A percentile compares a stretch with the other conserved stretches of the same genome.
Conservation (phyloP, 2,888 invertebrate species). For the Tridacna gigas region DNA sequence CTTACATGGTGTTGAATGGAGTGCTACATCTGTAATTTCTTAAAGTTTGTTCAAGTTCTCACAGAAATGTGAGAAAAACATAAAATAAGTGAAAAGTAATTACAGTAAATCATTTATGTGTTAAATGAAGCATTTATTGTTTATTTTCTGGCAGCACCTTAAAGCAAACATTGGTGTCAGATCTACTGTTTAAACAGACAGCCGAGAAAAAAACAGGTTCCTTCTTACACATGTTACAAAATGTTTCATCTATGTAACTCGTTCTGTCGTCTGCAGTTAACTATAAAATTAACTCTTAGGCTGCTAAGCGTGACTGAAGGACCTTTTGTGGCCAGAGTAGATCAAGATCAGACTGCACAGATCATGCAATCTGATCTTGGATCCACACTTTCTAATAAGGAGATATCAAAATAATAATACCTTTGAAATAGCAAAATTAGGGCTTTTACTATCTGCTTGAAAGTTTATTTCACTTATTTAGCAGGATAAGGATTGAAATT, state of each 20-base stretch:
- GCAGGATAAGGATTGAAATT: too few species aligned
- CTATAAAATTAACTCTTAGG: too few species aligned
- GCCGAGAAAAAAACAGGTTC: background rate
- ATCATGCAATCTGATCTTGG: too few species aligned
- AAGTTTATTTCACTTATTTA: too few species aligned
- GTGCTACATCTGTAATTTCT: constrained; percentile 13
- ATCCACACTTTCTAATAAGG: too few species aligned
- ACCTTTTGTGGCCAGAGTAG: too few species aligned
- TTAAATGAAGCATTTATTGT: constrained; percentile 39
- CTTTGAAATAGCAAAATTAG: too few species aligned
- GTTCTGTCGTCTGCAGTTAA: background rate
- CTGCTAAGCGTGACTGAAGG: too few species aligned
- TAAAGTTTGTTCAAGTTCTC: constrained; percentile 1
- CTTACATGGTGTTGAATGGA: too few species aligned
- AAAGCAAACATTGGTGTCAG: constrained; percentile 25
- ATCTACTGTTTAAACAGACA: background rate
- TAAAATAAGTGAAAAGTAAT: constrained; percentile 20
- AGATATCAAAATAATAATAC: too few species aligned
- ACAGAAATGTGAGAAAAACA: constrained; percentile 14
- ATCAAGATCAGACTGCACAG: too few species aligned
- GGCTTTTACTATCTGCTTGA: too few species aligned
- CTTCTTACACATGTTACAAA: constrained; percentile 7
- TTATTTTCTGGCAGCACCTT: constrained; percentile 29
- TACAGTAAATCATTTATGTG: constrained; percentile 28
- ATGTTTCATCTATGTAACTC: background rate